Percentiles rank a stretch among this genome's conserved stretches.
phyloP scores from a whole-genome alignment of 2,888 invertebrate genomes.

The Polylopha cassiicola region DNA sequence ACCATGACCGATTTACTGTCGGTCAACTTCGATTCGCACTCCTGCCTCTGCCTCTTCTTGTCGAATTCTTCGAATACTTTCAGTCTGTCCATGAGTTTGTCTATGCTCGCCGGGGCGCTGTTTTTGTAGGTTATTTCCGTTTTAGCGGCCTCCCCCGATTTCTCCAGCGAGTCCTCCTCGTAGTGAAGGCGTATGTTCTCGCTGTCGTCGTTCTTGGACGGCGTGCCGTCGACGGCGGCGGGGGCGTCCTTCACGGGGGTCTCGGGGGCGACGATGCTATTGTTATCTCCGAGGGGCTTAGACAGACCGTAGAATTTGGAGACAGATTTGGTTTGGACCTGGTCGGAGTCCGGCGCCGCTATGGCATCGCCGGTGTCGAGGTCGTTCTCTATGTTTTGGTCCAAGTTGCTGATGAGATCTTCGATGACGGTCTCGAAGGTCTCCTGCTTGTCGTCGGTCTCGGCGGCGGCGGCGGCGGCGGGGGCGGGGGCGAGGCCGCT shows the following conservation, averaged over 20 bases:
- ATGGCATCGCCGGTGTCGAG: slow-evolving; percentile 39
- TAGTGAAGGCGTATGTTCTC: slow-evolving; percentile 68
- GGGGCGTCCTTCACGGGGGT: slow-evolving; percentile 58
- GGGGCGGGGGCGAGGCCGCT: slow-evolving; percentile 23
- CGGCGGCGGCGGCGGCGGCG: background rate
- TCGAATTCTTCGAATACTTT: slow-evolving; percentile 73
- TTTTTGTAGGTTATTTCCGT: slow-evolving; percentile 59
- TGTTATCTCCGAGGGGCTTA: slow-evolving; percentile 58
- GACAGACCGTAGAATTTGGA: slow-evolving; percentile 59
- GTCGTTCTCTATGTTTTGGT: slow-evolving; percentile 62
- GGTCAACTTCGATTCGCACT: slow-evolving; percentile 55
- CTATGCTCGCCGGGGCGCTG: slow-evolving; percentile 64
- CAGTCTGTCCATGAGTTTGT: slow-evolving; percentile 70
- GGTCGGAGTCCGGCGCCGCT: slow-evolving; percentile 34
- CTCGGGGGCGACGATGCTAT: slow-evolving; percentile 50
- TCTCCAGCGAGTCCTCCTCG: slow-evolving; percentile 63
- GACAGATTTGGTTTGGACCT: slow-evolving; percentile 51
- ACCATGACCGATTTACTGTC: slow-evolving; percentile 67
- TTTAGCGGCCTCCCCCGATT: slow-evolving; percentile 48
- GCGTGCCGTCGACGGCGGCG: slow-evolving; percentile 52
- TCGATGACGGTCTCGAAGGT: slow-evolving; percentile 67
- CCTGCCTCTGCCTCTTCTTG: slow-evolving; percentile 65
- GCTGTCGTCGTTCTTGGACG: slow-evolving; percentile 63
- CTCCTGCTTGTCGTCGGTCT: slow-evolving; percentile 54
- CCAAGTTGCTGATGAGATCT: slow-evolving; percentile 65